Evolutionary conservation across 2,888 invertebrate genomes (phyloP).

Genomic region (Drosophila subsilvestris): DNA sequence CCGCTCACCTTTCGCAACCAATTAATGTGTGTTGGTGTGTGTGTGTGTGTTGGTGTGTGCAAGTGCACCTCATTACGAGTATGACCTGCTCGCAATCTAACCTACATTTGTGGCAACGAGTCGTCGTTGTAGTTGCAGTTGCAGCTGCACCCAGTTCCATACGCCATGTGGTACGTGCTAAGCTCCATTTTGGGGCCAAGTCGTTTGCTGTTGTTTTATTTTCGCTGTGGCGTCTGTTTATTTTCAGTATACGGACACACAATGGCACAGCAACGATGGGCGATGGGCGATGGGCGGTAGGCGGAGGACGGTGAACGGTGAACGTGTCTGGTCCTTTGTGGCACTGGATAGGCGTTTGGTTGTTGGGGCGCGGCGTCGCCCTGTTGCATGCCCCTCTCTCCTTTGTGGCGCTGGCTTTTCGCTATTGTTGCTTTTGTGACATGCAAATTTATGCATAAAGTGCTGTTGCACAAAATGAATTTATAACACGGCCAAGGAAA

Average conservation of each 20-base stretch:
- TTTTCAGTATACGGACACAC: slow-evolving; percentile 54
- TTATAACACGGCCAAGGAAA: slow-evolving; percentile 55
- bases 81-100: slow-evolving; percentile 55
- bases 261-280: slow-evolving; percentile 30
- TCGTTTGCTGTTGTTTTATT: slow-evolving; percentile 23
- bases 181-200: slow-evolving; percentile 46
- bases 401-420: slow-evolving; percentile 2
- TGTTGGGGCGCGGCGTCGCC: slow-evolving; percentile 9
- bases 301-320: not conserved
- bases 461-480: slow-evolving; percentile 55
- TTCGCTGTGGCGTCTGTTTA: slow-evolving; percentile 47
- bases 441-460: slow-evolving; percentile 60
- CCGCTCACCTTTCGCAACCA: slow-evolving; percentile 3
- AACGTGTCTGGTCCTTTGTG: slow-evolving; percentile 38
- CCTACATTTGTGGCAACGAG: slow-evolving; percentile 55
- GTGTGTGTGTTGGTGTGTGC: not conserved
- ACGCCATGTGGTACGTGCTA: slow-evolving; percentile 42
- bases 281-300: not conserved
- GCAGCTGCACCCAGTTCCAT: slow-evolving; percentile 45
- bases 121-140: slow-evolving; percentile 32
- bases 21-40: slow-evolving; percentile 11
- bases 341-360: slow-evolving; percentile 42
- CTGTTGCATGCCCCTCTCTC: slow-evolving; percentile 23
- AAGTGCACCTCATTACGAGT: slow-evolving; percentile 20
- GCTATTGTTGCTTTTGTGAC: slow-evolving; percentile 47